Base-by-base conservation (phyloP, 2,888 invertebrate species). In the Perizoma flavofasciatum region DNA sequence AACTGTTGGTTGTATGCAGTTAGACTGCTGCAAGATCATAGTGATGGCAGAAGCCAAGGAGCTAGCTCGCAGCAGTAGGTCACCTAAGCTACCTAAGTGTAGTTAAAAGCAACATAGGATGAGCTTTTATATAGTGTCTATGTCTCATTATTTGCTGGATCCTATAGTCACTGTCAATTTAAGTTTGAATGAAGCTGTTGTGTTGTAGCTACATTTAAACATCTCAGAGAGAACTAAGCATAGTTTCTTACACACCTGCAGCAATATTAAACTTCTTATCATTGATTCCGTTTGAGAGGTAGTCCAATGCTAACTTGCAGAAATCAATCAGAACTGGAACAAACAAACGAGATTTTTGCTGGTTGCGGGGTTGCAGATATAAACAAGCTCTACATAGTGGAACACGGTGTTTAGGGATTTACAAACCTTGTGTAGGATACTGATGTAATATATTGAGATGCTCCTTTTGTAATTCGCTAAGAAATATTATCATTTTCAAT, bases 241-340 rank as follows among this genome's bases (percentile, higher is more conserved):
- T 35, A 4, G 6, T 22, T 8, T 11, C 45, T 32, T 43, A 74
- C 86, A 82, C 79, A 94, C 94, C 94, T 57, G 95, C 94, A 59
- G 95, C 95, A 58, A 93, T 88, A 49, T 80, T 85, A 72, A 94
- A 95, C 59, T 94, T 88, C 78, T 94, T 95, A 9, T 86, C 73
- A 81, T 95, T 95, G 22, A 93, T 89, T 10, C 95, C 95, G 85
- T 95, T 95, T 62, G 93, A 93, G 35, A 96, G 74, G 78, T 93
- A 95, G 74, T 95, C 95, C 62, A 94, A 84, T 1, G 94, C 92
- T 55, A 95, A 81, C 81, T 95, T 95, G 79, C 95, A 95, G 75
- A 95, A 95, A 81, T 95, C 95, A 59, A 94, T 93, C 22, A 95
- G 77, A 67, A 95, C 95, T 95, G 85, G 51, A 92, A 90, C 55